These are phyloP conservation scores for Oscheius sp. DNA, from an alignment of 2,888 invertebrate species.

Conservation along the genomic window DNA sequence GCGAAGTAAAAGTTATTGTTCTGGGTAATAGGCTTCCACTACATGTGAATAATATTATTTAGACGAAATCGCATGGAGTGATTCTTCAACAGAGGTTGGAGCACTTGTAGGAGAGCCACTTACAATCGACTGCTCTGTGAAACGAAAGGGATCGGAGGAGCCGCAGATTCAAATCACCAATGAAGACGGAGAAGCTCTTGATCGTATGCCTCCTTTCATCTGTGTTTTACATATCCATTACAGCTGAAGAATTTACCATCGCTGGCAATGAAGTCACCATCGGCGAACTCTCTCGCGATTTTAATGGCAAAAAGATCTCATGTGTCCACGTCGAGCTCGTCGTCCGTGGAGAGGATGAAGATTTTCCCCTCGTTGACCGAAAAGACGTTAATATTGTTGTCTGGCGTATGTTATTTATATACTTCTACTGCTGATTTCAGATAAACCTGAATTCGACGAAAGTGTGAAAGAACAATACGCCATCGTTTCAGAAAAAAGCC, in stretches of 20 bases:
- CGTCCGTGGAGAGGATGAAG: slow-evolving; percentile 33
- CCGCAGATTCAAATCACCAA: slow-evolving; percentile 57
- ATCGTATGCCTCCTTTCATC: slow-evolving; percentile 32
- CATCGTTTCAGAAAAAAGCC: slow-evolving; percentile 33
- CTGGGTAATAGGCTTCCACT: slow-evolving; percentile 36
- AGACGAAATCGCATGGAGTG: slow-evolving; percentile 60
- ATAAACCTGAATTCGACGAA: slow-evolving; percentile 53
- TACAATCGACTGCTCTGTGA: slow-evolving; percentile 62
- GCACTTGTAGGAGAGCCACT: slow-evolving; percentile 60
- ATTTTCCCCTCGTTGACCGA: slow-evolving; percentile 47
- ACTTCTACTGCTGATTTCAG: slow-evolving; percentile 22
- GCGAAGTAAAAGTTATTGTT: slow-evolving; percentile 44
- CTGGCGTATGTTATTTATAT: slow-evolving; percentile 48
- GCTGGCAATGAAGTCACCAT: slow-evolving; percentile 30
- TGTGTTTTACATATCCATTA: not conserved
- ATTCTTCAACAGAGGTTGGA: slow-evolving; percentile 47
- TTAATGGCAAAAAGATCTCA: slow-evolving; percentile 35
- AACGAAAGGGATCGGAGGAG: slow-evolving; percentile 30
- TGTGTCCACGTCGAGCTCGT: slow-evolving; percentile 46
- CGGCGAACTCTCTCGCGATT: slow-evolving; percentile 12
- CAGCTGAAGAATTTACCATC: slow-evolving; percentile 9
- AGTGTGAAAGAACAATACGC: slow-evolving; percentile 53
- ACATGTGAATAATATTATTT: slow-evolving; percentile 5
- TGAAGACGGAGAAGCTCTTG: slow-evolving; percentile 56
- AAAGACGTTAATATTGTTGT: slow-evolving; percentile 57